A percentile compares a stretch with the other conserved stretches of the same genome.
These are phyloP conservation scores for Zaprionus ghesquierei DNA, from an alignment of 1,140 invertebrate genomes.

Conservation along the genomic window DNA sequence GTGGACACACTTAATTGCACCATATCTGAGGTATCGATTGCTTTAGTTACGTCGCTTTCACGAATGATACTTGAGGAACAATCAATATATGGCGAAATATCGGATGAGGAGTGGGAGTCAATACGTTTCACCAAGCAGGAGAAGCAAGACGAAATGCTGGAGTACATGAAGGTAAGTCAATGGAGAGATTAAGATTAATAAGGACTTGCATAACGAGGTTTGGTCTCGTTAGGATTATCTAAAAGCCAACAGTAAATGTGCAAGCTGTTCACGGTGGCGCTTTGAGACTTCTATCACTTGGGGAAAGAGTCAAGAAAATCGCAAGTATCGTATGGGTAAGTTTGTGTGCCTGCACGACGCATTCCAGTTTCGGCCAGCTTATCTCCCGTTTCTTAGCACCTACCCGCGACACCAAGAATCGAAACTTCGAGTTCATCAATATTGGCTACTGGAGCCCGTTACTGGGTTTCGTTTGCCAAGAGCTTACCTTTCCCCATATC, in stretches of 20 bases:
- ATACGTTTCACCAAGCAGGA: slow-evolving; percentile 88
- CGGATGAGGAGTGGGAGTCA: slow-evolving; percentile 91
- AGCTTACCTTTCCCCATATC: slow-evolving; percentile 91
- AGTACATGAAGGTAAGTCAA: slow-evolving; percentile 80
- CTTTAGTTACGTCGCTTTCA: slow-evolving; percentile 86
- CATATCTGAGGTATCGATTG: slow-evolving; percentile 85
- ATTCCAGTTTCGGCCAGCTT: background rate
- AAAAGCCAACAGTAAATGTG: slow-evolving; percentile 85
- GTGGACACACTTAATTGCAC: slow-evolving; percentile 69
- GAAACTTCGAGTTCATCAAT: slow-evolving; percentile 84
- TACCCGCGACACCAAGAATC: slow-evolving; percentile 54
- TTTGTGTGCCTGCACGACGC: background rate
- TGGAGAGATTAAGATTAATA: background rate
- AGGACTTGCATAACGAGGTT: background rate
- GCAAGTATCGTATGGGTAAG: slow-evolving; percentile 44
- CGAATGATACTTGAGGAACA: slow-evolving; percentile 87
- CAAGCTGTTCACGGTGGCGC: slow-evolving; percentile 85
- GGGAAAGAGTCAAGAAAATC: slow-evolving; percentile 76
- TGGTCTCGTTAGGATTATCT: slow-evolving; percentile 54
- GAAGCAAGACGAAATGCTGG: slow-evolving; percentile 85
- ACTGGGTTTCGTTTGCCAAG: slow-evolving; percentile 86
- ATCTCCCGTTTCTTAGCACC: slow-evolving; percentile 9
- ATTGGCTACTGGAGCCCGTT: slow-evolving; percentile 89
- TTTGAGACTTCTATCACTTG: slow-evolving; percentile 75
- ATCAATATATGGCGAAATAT: slow-evolving; percentile 88